Evolutionary conservation across 2,113 vertebrate genomes (phyloP).

Genomic region (Galeopterus variegatus): DNA sequence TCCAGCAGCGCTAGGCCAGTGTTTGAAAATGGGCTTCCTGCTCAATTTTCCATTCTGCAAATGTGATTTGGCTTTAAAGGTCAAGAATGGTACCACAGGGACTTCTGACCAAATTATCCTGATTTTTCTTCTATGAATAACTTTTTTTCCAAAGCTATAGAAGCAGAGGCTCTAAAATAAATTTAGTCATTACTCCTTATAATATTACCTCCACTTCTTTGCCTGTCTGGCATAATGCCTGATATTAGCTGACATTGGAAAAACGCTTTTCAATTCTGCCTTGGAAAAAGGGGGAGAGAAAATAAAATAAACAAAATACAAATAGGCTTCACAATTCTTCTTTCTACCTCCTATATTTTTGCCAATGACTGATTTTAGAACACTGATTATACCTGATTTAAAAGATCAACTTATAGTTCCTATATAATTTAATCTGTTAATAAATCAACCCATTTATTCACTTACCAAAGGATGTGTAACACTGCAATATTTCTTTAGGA

Average conservation of each 20-base stretch:
- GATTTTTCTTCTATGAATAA: slow-evolving; percentile 77
- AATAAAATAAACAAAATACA: not conserved
- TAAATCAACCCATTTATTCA: not conserved
- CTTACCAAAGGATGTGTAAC: not conserved
- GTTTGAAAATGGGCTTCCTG: slow-evolving; percentile 20
- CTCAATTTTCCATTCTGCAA: slow-evolving; percentile 71
- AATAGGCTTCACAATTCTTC: not conserved
- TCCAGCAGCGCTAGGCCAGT: not conserved
- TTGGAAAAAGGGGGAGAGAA: slow-evolving; percentile 12
- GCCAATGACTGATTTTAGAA: not conserved
- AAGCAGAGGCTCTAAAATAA: slow-evolving; percentile 71
- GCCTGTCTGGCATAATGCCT: slow-evolving; percentile 44
- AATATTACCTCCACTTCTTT: slow-evolving; percentile 39
- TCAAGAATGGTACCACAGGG: slow-evolving; percentile 73
- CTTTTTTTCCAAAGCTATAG: slow-evolving; percentile 53
- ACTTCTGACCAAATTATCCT: slow-evolving; percentile 73
- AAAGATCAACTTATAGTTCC: not conserved
- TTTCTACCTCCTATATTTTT: not conserved
- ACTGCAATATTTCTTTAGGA: not conserved
- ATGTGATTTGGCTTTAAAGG: slow-evolving; percentile 74
- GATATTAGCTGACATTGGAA: slow-evolving; percentile 30
- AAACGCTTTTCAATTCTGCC: slow-evolving; percentile 38
- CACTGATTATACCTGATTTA: not conserved
- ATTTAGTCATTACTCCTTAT: slow-evolving; percentile 63
- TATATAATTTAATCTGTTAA: not conserved